These are phyloP conservation scores for Ellobium chinense DNA, from an alignment of 2,888 invertebrate species.

Conservation along the genomic window DNA sequence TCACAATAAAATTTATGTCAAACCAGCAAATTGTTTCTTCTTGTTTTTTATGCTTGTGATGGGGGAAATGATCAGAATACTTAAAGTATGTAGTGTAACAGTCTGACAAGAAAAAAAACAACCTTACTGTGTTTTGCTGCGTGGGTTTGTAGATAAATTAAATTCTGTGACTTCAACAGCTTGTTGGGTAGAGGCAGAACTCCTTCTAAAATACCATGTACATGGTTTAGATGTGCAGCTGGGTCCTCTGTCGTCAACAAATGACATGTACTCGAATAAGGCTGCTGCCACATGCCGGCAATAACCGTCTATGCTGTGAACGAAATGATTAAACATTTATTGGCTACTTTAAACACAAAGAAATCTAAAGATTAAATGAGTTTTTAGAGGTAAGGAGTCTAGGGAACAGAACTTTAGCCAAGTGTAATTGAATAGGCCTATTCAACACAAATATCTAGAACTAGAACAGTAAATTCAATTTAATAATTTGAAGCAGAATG, in stretches of 20 bases:
- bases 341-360: neutral
- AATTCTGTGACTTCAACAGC: neutral
- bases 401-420: too few species aligned
- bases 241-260: neutral
- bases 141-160: neutral
- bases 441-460: too few species aligned
- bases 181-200: neutral
- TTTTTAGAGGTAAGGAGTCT: too few species aligned
- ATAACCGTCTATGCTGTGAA: neutral
- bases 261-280: neutral
- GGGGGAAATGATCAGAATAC: neutral
- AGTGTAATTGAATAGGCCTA: too few species aligned
- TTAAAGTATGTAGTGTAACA: neutral
- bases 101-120: neutral
- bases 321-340: neutral
- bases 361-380: neutral
- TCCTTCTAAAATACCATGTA: neutral
- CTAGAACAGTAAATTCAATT: too few species aligned
- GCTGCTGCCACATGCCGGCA: neutral
- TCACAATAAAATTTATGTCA: neutral
- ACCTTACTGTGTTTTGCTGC: neutral
- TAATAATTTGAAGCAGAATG: too few species aligned
- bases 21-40: neutral
- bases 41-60: neutral
- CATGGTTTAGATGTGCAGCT: neutral